phyloP scores from a whole-genome alignment of 2,797 vertebrate genomes.

The Antennarius maculatus region DNA sequence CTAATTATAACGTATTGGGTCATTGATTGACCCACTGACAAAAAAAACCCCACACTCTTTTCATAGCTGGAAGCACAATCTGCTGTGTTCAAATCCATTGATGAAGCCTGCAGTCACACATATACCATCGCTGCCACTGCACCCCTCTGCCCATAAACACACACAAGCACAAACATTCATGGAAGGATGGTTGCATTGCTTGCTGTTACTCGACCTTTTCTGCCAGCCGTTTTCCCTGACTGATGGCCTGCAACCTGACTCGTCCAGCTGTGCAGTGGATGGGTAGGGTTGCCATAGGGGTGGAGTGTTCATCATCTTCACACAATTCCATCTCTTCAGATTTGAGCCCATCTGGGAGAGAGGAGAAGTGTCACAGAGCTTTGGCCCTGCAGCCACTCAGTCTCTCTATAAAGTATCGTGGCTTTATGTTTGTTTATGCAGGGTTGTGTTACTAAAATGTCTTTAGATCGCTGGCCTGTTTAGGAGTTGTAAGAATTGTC shows the following conservation, averaged over 20 bases:
- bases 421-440: slow-evolving; percentile 51
- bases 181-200: slow-evolving; percentile 23
- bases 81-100: slow-evolving; percentile 18
- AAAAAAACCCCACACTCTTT: slow-evolving; percentile 39
- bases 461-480: slow-evolving; percentile 55
- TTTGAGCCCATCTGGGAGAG: slow-evolving; percentile 57
- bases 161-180: slow-evolving; percentile 17
- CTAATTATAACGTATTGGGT: slow-evolving; percentile 13
- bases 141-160: slow-evolving; percentile 12
- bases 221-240: slow-evolving; percentile 26
- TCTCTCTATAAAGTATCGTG: slow-evolving; percentile 39
- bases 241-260: slow-evolving; percentile 43
- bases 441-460: slow-evolving; percentile 56
- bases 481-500: slow-evolving; percentile 34
- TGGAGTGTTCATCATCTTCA: slow-evolving; percentile 35
- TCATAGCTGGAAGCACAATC: slow-evolving; percentile 25
- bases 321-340: slow-evolving; percentile 44
- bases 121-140: neutral
- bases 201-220: slow-evolving; percentile 64
- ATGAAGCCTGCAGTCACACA: slow-evolving; percentile 3
- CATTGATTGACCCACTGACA: slow-evolving; percentile 45
- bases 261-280: slow-evolving; percentile 60
- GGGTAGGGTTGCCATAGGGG: slow-evolving; percentile 30
- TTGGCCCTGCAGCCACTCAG: slow-evolving; percentile 54
- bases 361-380: slow-evolving; percentile 48